Evolutionary conservation across 2,113 vertebrate species (phyloP), one percentile per base, ranked within the genome.

Genomic region (Vicugna pacos): DNA sequence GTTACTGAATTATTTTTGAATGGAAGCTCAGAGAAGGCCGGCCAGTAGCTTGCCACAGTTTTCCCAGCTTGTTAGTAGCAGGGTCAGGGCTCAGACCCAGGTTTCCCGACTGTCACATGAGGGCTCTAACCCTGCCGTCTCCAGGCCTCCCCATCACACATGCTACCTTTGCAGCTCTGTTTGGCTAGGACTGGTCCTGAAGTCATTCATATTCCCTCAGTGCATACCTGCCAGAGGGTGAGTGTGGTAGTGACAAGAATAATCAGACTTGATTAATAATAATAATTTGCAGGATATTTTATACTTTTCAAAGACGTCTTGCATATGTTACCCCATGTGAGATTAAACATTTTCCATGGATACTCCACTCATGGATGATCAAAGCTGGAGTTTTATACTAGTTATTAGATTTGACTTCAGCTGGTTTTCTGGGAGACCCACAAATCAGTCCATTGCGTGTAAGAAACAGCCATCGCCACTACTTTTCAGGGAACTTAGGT

Each of bases 291-390:
- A 82, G 85, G 73, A 77, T 82, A 95, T 52, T 95, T 93, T 65
- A 80, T 60, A 87, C 13, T 93, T 91, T 94, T 91, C 79, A 95
- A 89, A 95, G 28, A 32, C 35, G n/a, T 32, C 93, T 92, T 70
- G 54, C 65, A 69, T 92, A 79, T 91, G 79, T 50, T 69, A 75
- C 79, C 60, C 93, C 62, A 48, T 22, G 75, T 89, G 69, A 52
- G 95, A 96, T 93, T 95, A 93, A 91, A 93, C n/a, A 76, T 95
- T 89, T 97, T 89, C n/a, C 48, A 70, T 75, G 79, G 62, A 48
- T 91, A 91, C 26, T 69, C 83, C 42, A 69, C 28, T 95, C 87
- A 15, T 32, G 52, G 84, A 91, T 93, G 94, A 94, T 85, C 70
- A 92, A 87, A 90, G 58, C 77, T 85, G 81, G 54, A 72, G 54